A percentile compares a stretch with the other conserved stretches of the same genome.
phyloP scores from a whole-genome alignment of 2,888 invertebrate species.

The Drosophila engyochracea region DNA sequence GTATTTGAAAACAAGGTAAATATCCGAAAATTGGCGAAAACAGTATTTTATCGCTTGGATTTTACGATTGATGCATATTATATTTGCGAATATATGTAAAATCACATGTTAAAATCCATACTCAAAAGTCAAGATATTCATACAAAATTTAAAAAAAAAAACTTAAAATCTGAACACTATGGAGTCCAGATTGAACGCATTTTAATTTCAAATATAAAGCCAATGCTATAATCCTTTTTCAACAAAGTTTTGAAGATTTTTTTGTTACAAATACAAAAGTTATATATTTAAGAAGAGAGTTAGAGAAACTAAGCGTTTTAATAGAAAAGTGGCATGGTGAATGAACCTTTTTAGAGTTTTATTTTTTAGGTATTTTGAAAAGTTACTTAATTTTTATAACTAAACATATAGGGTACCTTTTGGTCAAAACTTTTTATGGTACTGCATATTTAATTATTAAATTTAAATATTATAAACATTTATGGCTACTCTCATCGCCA shows the following conservation, averaged over 20 bases:
- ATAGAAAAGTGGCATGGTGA: not conserved
- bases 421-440: not conserved
- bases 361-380: not conserved
- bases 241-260: not conserved
- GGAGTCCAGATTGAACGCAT: not conserved
- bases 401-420: not conserved
- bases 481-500: not conserved
- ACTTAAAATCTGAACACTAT: not conserved
- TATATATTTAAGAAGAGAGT: not conserved
- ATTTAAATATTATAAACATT: constrained; percentile 4
- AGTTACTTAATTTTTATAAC: not conserved
- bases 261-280: not conserved
- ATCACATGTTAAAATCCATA: not conserved
- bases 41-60: constrained; percentile 12
- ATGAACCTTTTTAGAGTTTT: not conserved
- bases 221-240: not conserved
- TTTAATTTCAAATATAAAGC: not conserved
- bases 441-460: constrained; percentile 10
- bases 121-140: not conserved
- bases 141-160: not conserved
- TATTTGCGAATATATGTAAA: constrained; percentile 12
- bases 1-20: not conserved
- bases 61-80: constrained; percentile 17
- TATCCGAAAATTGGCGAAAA: not conserved
- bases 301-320: not conserved